These are phyloP conservation scores for Crematogaster levior DNA, from an alignment of 2,888 invertebrate species.

Conservation along the genomic window DNA sequence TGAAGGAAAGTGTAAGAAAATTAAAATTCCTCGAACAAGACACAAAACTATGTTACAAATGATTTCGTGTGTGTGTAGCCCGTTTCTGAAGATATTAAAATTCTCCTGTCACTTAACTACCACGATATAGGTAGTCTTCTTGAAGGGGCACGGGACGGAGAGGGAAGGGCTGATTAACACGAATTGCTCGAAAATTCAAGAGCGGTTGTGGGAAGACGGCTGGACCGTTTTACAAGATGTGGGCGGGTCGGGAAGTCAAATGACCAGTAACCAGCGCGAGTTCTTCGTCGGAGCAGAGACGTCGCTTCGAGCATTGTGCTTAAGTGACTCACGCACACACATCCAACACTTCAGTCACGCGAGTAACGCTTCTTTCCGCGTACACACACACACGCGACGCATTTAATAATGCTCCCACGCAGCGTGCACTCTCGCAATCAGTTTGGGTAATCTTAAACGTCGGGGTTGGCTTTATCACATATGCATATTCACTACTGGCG, in stretches of 20 bases:
- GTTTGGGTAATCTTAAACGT: conserved; percentile 38
- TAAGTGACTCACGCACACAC: conserved; percentile 38
- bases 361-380: conserved; percentile 11
- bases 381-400: not conserved
- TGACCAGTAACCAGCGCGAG: conserved; percentile 71
- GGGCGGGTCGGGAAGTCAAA: conserved; percentile 81
- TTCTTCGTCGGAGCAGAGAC: conserved; percentile 28
- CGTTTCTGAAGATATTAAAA: conserved; percentile 2
- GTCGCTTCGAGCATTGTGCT: conserved; percentile 28
- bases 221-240: conserved; percentile 73
- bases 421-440: conserved; percentile 16
- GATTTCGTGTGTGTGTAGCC: not conserved
- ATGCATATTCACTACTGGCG: conserved; percentile 35
- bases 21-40: not conserved
- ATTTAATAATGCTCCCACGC: conserved; percentile 24
- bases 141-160: not conserved
- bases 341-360: conserved; percentile 37
- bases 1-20: not conserved
- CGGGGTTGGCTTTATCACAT: conserved; percentile 29
- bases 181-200: conserved; percentile 71
- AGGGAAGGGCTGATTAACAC: conserved; percentile 57
- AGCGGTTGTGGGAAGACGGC: conserved; percentile 58
- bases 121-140: not conserved
- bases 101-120: not conserved
- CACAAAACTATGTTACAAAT: not conserved